phyloP scores from a whole-genome alignment of 1,140 invertebrate species.

The Calycopis cecrops region DNA sequence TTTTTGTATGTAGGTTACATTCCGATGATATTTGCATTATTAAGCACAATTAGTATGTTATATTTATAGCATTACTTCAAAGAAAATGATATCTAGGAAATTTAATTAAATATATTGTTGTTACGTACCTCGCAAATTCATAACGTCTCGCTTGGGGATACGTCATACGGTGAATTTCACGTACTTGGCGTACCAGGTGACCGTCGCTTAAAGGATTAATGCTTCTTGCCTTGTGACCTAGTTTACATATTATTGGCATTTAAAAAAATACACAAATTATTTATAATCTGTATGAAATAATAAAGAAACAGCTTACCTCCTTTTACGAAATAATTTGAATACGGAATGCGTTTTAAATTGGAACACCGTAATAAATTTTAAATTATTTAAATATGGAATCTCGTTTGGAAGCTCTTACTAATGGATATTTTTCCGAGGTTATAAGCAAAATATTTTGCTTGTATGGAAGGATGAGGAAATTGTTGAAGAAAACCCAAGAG shows the following conservation, averaged over 20 bases:
- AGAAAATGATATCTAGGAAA: not conserved
- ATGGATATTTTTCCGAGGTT: not conserved
- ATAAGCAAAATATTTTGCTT: not conserved
- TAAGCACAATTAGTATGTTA: too few species aligned
- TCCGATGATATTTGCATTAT: too few species aligned
- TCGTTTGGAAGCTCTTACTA: not conserved
- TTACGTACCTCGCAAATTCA: conserved; percentile 40
- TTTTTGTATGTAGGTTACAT: too few species aligned
- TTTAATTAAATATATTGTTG: conserved; percentile 2
- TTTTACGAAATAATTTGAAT: not conserved
- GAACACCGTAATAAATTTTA: not conserved
- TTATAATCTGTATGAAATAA: conserved; percentile 16
- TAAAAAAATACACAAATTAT: conserved; percentile 9
- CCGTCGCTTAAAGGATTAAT: conserved; percentile 46
- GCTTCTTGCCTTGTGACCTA: conserved; percentile 48
- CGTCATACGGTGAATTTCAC: conserved; percentile 42
- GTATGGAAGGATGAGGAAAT: too few species aligned
- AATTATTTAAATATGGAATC: conserved; percentile 6
- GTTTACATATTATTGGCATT: conserved; percentile 15
- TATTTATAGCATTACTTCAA: too few species aligned
- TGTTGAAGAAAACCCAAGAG: too few species aligned
- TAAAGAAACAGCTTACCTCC: conserved; percentile 25
- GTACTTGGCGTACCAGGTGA: conserved; percentile 44
- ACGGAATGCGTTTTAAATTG: conserved; percentile 6
- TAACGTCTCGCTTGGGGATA: conserved; percentile 43